Conservation (phyloP, 2,113 vertebrate genomes). For the Pyrgilauda ruficollis region DNA sequence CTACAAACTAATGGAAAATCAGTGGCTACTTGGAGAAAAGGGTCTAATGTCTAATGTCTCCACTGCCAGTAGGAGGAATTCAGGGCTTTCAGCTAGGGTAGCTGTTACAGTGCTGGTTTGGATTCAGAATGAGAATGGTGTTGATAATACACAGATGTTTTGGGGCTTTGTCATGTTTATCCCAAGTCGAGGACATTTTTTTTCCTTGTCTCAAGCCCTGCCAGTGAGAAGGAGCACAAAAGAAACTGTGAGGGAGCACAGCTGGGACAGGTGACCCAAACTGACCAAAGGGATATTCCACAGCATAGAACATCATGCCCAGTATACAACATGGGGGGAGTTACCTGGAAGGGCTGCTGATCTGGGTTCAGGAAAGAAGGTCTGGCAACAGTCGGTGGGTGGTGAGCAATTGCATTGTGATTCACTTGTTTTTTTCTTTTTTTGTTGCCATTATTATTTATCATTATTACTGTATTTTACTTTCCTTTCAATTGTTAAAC, state of each 20-base stretch:
- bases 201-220: not conserved
- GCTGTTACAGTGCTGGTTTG: not conserved
- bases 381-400: not conserved
- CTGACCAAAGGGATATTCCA: not conserved
- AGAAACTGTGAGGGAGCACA: not conserved
- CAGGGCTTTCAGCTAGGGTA: not conserved
- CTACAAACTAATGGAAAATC: not conserved
- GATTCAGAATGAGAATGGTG: not conserved
- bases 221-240: not conserved
- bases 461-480: not conserved
- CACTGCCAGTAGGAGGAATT: not conserved
- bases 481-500: not conserved
- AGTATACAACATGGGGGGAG: not conserved
- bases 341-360: fast-evolving
- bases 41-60: not conserved
- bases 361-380: not conserved
- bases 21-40: not conserved
- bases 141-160: not conserved
- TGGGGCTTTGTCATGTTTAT: not conserved
- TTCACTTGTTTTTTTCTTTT: not conserved
- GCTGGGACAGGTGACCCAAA: not conserved
- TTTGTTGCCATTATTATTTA: not conserved
- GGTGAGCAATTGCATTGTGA: not conserved
- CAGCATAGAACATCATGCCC: not conserved
- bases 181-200: not conserved